Base-by-base conservation (phyloP, 1,140 invertebrate species). In the Physella acuta region DNA sequence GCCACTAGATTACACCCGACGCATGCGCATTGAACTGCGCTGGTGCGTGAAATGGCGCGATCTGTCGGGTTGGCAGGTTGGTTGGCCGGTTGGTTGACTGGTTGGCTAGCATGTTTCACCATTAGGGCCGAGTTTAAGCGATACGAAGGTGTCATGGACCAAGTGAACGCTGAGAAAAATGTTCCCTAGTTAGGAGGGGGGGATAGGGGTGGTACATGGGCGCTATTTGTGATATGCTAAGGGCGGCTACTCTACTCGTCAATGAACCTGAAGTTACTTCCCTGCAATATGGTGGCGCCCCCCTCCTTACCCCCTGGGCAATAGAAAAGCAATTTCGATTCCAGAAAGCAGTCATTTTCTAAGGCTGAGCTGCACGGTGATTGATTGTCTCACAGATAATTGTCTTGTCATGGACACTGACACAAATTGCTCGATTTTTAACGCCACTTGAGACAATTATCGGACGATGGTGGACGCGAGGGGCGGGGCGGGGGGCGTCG, bases 21-120 rank as follows among this genome's bases (percentile, higher is more conserved):
- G 49, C 62, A 33, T 30, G 62, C 62, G 49, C 62, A 64, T 64
- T 64, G 49, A 64, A 52, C 44, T 53, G 62, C 49, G 62, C 62
- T 64, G 44, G 62, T 49, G 24, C 62, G 62, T 64, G 62, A 64
- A 64, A 64, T 64, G 62, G 62, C 49, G 62, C 62, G 37, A 64
- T 52, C 28, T 64, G 62, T 52, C 26, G 44, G 24, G 28, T 28
- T 64, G 62, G 44, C 49, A 53, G 31, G 28, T 52, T 26, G 62
- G 24, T 52, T 30, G 62, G 26, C 33, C 31, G 62, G 17, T 51
- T 52, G 44, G 34, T 28, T 64, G 62, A 30, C 49, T 34, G 31
- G 28, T 52, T 26, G 62, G 24, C 33, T 30, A 49, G 26, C 33
- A 52, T 39, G 17, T 51, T 49, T 4, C 52, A 52, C 62, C 62